phyloP scores from a whole-genome alignment of 2,888 invertebrate genomes.

The Tenthredo livida region DNA sequence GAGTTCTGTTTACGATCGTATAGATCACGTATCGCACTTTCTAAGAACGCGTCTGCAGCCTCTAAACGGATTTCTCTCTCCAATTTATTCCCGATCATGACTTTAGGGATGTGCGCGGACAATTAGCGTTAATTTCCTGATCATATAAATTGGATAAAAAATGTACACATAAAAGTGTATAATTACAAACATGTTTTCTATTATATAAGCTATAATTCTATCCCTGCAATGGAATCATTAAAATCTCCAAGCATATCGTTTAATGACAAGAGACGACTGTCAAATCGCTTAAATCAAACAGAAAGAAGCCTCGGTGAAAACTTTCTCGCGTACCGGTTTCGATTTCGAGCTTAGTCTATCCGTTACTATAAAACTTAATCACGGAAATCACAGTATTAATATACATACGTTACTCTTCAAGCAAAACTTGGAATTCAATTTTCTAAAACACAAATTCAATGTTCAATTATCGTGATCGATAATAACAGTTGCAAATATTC shows the following conservation, averaged over 20 bases:
- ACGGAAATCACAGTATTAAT: not conserved
- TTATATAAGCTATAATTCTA: not conserved
- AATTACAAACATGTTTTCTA: not conserved
- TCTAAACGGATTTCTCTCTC: conserved; percentile 41
- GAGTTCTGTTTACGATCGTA: conserved; percentile 38
- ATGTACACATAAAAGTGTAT: not conserved
- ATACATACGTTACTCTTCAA: not conserved
- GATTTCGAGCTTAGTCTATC: conserved; percentile 30
- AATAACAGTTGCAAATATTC: not conserved
- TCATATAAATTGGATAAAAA: not conserved
- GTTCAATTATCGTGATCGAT: not conserved
- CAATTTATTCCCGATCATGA: conserved; percentile 15
- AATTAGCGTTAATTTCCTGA: conserved; percentile 4
- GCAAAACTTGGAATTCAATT: not conserved
- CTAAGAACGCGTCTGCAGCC: conserved; percentile 44
- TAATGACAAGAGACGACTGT: not conserved
- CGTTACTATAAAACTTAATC: conserved; percentile 14
- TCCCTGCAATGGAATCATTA: not conserved
- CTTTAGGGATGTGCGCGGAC: conserved; percentile 32
- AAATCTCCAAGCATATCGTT: conserved; percentile 6
- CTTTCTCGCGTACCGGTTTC: conserved; percentile 47
- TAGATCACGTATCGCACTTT: conserved; percentile 44
- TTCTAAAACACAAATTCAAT: not conserved
- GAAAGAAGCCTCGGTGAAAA: conserved; percentile 41
- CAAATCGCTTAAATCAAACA: not conserved